These are phyloP conservation scores for Nothocercus julius DNA, from an alignment of 2,113 vertebrate genomes.

Conservation along the genomic window DNA sequence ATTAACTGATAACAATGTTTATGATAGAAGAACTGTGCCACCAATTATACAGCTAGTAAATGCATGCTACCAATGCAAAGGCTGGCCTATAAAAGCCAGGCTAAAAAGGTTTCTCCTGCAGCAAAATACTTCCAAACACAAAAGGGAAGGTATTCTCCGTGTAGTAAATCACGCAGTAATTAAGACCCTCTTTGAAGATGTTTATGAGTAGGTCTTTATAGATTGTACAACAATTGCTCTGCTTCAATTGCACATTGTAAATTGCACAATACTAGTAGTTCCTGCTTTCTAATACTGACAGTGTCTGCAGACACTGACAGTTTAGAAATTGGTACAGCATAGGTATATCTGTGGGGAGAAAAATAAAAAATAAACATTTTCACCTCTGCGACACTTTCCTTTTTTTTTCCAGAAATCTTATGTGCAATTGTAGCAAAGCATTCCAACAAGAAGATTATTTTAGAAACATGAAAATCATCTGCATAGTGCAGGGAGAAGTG, in stretches of 20 bases:
- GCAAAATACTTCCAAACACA: constrained; percentile 38
- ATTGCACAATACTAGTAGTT: constrained; percentile 17
- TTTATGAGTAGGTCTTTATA: constrained; percentile 48
- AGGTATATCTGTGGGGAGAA: constrained; percentile 13
- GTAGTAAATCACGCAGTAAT: constrained; percentile 60
- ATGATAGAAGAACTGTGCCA: constrained; percentile 84
- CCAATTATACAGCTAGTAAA: constrained; percentile 86
- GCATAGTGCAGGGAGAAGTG: neutral
- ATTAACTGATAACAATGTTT: constrained; percentile 91
- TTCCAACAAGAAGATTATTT: neutral
- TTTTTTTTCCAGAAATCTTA: constrained; percentile 35
- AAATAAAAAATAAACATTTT: constrained; percentile 6
- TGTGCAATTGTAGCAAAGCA: constrained; percentile 28
- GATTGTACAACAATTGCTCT: constrained; percentile 48
- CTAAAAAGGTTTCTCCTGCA: constrained; percentile 60
- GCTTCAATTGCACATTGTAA: constrained; percentile 51
- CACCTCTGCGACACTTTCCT: constrained; percentile 27
- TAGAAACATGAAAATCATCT: constrained; percentile 24
- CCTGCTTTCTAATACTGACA: constrained; percentile 44
- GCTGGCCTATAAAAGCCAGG: constrained; percentile 67
- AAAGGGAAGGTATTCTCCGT: constrained; percentile 53
- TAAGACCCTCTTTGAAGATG: constrained; percentile 57
- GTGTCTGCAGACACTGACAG: constrained; percentile 17
- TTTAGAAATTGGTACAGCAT: neutral
- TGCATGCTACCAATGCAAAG: constrained; percentile 70